phyloP scores from a whole-genome alignment of 2,113 vertebrate genomes.

The Cyanoderma ruficeps region DNA sequence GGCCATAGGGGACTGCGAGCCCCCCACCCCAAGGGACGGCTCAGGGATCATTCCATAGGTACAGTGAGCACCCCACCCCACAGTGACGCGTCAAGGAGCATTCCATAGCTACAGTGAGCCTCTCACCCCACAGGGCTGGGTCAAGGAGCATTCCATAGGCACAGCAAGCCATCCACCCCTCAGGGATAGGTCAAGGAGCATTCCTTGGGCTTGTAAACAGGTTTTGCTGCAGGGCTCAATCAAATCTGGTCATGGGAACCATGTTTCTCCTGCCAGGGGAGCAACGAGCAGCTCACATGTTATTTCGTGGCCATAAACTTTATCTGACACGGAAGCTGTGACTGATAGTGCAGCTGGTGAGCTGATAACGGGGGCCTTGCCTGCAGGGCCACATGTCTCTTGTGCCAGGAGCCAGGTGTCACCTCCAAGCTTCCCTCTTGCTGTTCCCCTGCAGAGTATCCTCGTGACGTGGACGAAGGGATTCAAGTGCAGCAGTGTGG shows the following conservation, averaged over 20 bases:
- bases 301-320: background rate
- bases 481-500: constrained; percentile 90
- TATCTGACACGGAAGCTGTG: background rate
- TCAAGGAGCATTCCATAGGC: background rate
- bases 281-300: accelerated
- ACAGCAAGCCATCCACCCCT: accelerated
- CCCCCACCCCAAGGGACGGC: background rate
- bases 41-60: background rate
- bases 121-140: background rate
- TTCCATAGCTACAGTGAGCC: background rate
- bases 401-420: background rate
- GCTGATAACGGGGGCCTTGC: background rate
- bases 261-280: background rate
- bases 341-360: accelerated
- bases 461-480: constrained; percentile 92
- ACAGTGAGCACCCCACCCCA: background rate
- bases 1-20: background rate
- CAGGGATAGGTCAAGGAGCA: background rate
- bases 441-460: constrained; percentile 76
- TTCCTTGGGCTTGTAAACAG: background rate
- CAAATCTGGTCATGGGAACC: background rate
- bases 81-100: background rate
- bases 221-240: background rate
- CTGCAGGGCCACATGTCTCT: accelerated
- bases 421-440: background rate